Base-by-base conservation (phyloP, 2,797 vertebrate species). In the Myiothlypis coronata region DNA sequence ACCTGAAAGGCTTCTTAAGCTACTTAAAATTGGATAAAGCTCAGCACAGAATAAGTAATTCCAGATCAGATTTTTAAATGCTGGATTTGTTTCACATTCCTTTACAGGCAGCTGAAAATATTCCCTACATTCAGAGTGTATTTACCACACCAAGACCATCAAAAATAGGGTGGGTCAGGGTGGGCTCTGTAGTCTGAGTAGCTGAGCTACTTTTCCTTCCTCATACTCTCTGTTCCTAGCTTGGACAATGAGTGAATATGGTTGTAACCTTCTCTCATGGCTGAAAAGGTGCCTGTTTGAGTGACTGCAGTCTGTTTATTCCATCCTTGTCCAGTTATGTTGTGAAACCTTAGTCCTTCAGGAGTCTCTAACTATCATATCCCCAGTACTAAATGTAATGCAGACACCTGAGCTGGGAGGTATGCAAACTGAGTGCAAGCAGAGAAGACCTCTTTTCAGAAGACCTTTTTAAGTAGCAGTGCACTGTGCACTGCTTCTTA, bases 391-490 rank as follows among this genome's bases (percentile, higher is more conserved):
- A 27, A 60, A 41, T 77, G 59, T 44, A 12, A 11, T 5, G 9
- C 22, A 47, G 83, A 46, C 18, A 18, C 39, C 64, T 43, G 41
- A 37, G n/a, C 10, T 74, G n/a, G 77, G 39, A 53, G 44, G 14
- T 14, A 2, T 3, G 6, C 24, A 39, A 65, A 65, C 20, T 1
- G 0, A 2, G 3, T 28, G 22, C 11, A 34, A 63, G 32, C 68
- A 57, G 16, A 63, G 35, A 74, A 68, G 35, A 64, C 39, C 39
- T 41, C 16, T 41, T 41, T 41, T 16, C 39, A 41, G 39, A 34
- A 34, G 34, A 34, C 34, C 34, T 91, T 87, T 77, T 83, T 24
- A n/a, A 35, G 30, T 21, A 83, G 37, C 39, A 55, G 21, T 30
- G 59, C 27, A 27, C n/a, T 74, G 47, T 64, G 17, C 5, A 2